A percentile compares a stretch with the other conserved stretches of the same genome.
These are phyloP conservation scores for Tarsius wallacei DNA, from an alignment of 2,797 vertebrate genomes.

Conservation along the genomic window DNA sequence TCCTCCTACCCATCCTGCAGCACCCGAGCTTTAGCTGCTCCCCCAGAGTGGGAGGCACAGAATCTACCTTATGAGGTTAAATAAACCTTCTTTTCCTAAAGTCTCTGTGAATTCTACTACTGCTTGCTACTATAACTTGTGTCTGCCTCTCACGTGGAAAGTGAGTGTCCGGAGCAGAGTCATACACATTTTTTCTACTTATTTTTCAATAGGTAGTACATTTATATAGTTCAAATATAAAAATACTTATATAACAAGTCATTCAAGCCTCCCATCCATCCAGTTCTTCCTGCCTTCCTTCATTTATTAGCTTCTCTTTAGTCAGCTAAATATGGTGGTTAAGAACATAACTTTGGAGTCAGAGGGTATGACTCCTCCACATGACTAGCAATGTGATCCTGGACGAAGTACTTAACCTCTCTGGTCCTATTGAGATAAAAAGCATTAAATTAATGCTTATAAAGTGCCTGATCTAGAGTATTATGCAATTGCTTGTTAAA, in stretches of 20 bases:
- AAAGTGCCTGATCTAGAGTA: background rate
- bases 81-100: background rate
- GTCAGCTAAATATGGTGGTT: background rate
- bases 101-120: background rate
- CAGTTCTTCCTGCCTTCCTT: background rate
- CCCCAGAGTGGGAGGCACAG: rapidly evolving
- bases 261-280: background rate
- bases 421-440: background rate
- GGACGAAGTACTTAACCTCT: background rate
- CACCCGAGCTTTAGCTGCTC: background rate
- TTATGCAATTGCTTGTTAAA: background rate
- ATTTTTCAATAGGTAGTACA: background rate
- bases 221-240: background rate
- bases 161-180: background rate
- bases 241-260: background rate
- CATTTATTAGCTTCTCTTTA: background rate
- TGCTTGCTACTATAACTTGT: background rate
- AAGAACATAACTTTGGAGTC: background rate
- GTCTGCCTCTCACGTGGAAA: background rate
- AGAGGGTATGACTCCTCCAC: background rate
- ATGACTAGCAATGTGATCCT: background rate
- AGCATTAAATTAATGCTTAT: background rate
- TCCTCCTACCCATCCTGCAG: background rate
- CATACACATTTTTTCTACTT: background rate
- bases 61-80: background rate